Evolutionary conservation across 2,888 invertebrate genomes (phyloP).

Genomic region (Lacanobia wlatinum): DNA sequence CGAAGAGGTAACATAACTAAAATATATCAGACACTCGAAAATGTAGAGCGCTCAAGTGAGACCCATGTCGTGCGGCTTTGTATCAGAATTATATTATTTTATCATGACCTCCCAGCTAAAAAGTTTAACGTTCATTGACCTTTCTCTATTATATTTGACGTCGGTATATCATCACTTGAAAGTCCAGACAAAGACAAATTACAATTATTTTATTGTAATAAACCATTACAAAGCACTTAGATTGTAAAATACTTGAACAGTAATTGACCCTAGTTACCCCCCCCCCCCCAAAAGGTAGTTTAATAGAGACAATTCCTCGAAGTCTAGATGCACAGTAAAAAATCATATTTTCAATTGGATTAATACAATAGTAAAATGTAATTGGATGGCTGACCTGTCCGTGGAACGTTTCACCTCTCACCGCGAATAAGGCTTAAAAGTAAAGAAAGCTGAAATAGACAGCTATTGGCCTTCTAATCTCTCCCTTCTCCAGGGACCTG

Average conservation of each 20-base stretch:
- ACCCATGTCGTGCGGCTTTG: conserved; percentile 2
- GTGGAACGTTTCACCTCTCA: not conserved
- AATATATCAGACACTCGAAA: conserved; percentile 21
- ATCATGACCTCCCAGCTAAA: not conserved
- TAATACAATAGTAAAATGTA: not conserved
- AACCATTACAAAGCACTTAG: not conserved
- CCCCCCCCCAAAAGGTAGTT: too few relatives aligned
- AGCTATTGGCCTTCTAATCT: conserved; percentile 45
- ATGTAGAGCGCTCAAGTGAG: conserved; percentile 11
- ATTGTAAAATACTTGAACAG: too few relatives aligned
- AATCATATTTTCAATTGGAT: not conserved
- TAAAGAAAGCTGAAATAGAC: conserved; percentile 23
- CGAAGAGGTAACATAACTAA: conserved; percentile 14
- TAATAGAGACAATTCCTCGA: too few relatives aligned
- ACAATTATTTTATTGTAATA: too few relatives aligned
- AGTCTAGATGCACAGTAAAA: too few relatives aligned
- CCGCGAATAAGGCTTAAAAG: conserved; percentile 17
- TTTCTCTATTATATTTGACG: not conserved
- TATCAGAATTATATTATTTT: conserved; percentile 2
- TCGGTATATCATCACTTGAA: not conserved
- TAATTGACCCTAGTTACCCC: too few relatives aligned
- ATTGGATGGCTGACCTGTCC: not conserved
- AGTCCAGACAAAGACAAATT: not conserved
- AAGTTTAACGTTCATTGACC: not conserved
- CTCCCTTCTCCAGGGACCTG: conserved; percentile 30